Base-by-base conservation (phyloP, 2,888 invertebrate genomes). In the Arge pagana region DNA sequence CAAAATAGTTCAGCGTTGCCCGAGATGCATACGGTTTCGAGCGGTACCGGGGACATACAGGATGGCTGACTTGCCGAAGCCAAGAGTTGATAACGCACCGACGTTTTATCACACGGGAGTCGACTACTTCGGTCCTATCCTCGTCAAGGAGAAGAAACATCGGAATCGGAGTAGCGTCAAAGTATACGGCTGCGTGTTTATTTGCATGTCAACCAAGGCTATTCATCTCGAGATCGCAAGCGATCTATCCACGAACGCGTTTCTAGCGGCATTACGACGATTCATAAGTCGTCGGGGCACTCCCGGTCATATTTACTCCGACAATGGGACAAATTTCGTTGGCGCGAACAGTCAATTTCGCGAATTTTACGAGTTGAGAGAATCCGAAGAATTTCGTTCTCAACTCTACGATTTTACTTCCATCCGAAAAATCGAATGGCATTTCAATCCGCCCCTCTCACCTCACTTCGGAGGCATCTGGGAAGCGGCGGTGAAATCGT, bases 271-370 rank as follows among this genome's bases (percentile, higher is more conserved):
- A 6, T 37, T 62, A 0, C 37, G 39, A 16, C 48, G 60, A n/a
- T 60, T 62, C 31, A 23, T 55, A 1, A 4, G 52, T 6, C 35
- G 58, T 28, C 26, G 48, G 15, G 50, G 55, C 8, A 18, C 37
- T 5, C 48, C 36, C 31, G 48, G 10, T 26, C 16, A 37, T 7
- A 54, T 61, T 3, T 48, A 55, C 15, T 57, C 58, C 3, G 56
- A 62, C 16, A 59, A 59, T 19, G 55, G 52, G 0, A 58, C 56
- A 1, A 59, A 59, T 33, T 62, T 61, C 33, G 52, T 53, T 2
- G 60, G 55, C 4, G 57, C 57, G 1, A 58, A 56, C 21, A 58
- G 55, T 21, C 48, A 62, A 15, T 13, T 60, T 3, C 43, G 43
- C 23, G 52, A 54, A 30, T 19, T 59, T 15, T 26, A 50, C 7